Evolutionary conservation across 2,113 vertebrate species (phyloP).

Genomic region (Sylvilagus bachmani): DNA sequence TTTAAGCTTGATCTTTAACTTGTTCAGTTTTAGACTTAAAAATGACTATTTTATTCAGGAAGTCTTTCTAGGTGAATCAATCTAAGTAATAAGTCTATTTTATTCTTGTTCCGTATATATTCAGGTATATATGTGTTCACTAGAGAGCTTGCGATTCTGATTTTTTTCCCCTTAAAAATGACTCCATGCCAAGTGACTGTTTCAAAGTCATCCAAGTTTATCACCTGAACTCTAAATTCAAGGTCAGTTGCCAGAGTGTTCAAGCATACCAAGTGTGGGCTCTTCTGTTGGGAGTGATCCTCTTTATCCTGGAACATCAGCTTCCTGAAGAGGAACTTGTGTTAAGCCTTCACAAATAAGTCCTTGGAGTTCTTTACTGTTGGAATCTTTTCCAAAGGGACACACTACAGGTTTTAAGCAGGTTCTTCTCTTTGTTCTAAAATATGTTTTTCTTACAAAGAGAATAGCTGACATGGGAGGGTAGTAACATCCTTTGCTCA

Average conservation of each 20-base stretch:
- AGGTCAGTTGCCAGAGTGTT: not conserved
- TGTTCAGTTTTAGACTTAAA: conserved; percentile 76
- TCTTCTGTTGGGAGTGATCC: conserved; percentile 32
- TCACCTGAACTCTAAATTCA: not conserved
- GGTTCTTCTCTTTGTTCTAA: conserved; percentile 58
- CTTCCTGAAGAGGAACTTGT: not conserved
- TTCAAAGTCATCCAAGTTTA: conserved; percentile 6
- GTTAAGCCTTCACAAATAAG: not conserved
- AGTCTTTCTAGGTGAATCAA: not conserved
- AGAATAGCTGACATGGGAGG: conserved; percentile 87
- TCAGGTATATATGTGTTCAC: not conserved
- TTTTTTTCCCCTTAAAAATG: conserved; percentile 55
- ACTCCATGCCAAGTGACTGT: not conserved
- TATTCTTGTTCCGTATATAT: conserved; percentile 63
- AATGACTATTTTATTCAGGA: conserved; percentile 78
- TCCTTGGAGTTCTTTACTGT: not conserved
- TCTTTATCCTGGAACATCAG: not conserved
- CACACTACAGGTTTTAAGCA: conserved; percentile 58
- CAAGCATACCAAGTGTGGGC: conserved; percentile 4
- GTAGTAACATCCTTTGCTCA: conserved; percentile 90
- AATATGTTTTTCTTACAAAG: conserved; percentile 87
- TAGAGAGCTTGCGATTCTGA: conserved; percentile 57
- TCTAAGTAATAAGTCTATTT: not conserved
- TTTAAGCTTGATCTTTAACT: conserved; percentile 64
- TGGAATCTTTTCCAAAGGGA: conserved; percentile 39